A percentile compares a stretch with the other conserved stretches of the same genome.
Evolutionary conservation across 2,113 vertebrate species (phyloP).

Genomic region (Tamias sibiricus): DNA sequence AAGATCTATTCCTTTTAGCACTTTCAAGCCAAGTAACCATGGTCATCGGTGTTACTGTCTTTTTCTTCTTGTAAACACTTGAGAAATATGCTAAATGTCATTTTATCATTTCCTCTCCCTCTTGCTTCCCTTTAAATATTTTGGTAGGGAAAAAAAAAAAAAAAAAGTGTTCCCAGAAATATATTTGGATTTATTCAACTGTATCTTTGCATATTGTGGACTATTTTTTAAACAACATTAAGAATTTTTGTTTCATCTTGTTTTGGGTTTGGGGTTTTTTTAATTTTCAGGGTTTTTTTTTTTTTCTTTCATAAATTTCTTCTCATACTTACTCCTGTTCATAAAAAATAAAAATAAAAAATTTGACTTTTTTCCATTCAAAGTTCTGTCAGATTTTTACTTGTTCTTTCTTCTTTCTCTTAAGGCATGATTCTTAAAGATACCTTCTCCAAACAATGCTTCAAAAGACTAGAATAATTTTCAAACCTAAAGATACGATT

Average conservation of each 20-base stretch:
- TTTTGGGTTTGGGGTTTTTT: background rate
- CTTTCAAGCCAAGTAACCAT: background rate
- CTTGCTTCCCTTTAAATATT: slow-evolving; percentile 30
- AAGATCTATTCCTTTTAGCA: slow-evolving; percentile 61
- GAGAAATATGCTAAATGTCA: background rate
- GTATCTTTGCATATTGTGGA: background rate
- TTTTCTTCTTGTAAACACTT: slow-evolving; percentile 52
- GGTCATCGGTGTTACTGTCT: background rate
- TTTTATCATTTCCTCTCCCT: background rate
- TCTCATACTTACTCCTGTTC: background rate
- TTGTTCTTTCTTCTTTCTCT: background rate
- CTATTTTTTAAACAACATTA: slow-evolving; percentile 44
- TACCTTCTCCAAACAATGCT: slow-evolving; percentile 30
- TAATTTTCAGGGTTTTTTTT: too few species aligned
- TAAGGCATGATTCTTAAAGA: background rate
- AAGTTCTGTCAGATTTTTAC: background rate
- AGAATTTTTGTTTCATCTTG: background rate
- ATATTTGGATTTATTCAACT: background rate
- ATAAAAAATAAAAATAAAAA: background rate
- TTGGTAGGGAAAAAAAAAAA: background rate
- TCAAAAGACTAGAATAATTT: slow-evolving; percentile 4
- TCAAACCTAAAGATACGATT: slow-evolving; percentile 42
- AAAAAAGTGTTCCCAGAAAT: background rate
- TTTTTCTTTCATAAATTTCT: background rate
- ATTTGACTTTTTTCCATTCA: background rate